Evolutionary conservation across 2,113 vertebrate genomes (phyloP).

Genomic region (Penelope pileata): DNA sequence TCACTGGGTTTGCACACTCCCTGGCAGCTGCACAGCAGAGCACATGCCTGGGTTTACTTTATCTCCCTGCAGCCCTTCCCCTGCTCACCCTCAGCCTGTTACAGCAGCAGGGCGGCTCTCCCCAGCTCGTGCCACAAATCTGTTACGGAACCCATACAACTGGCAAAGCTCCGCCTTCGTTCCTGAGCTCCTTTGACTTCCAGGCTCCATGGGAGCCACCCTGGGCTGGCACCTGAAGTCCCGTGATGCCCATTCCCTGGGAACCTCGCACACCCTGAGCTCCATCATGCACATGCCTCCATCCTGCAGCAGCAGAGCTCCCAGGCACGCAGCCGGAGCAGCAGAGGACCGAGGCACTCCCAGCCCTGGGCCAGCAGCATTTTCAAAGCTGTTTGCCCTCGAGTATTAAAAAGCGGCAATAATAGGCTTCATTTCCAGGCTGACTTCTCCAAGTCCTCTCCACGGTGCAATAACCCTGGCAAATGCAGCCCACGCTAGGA

Average conservation of each 20-base stretch:
- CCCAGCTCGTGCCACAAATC: neutral
- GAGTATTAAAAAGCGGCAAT: neutral
- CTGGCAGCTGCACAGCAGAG: constrained; percentile 49
- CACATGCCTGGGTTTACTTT: constrained; percentile 72
- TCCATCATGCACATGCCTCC: no score
- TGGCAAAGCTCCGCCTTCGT: neutral
- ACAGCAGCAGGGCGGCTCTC: neutral
- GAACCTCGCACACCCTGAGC: neutral
- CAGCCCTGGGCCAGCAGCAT: neutral
- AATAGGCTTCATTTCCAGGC: neutral
- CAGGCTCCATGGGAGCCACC: neutral
- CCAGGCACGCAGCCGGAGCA: neutral
- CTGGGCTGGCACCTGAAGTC: neutral
- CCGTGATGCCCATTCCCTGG: neutral
- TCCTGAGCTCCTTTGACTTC: neutral
- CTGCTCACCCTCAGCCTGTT: neutral
- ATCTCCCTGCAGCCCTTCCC: neutral
- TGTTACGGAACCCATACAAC: neutral
- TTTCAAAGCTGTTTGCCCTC: neutral
- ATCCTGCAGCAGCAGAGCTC: neutral
- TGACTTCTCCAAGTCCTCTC: neutral
- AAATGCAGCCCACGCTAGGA: neutral
- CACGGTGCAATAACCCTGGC: neutral
- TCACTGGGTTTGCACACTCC: constrained; percentile 44
- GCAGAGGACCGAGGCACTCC: accelerated